These are phyloP conservation scores for Pseudanteris insignis DNA, from an alignment of 2,888 invertebrate genomes.

Conservation along the genomic window DNA sequence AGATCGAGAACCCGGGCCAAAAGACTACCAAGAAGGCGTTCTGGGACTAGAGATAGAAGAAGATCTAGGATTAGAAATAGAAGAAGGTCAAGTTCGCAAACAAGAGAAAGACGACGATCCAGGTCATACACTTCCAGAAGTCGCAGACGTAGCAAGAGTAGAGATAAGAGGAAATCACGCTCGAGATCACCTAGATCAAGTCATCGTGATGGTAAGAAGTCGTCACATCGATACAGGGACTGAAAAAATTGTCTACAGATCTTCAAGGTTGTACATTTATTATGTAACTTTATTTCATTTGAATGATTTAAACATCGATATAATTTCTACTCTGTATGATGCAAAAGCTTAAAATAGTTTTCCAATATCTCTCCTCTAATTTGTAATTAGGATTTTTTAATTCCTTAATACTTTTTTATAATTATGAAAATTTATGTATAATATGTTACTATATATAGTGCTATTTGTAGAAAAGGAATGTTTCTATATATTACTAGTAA, in stretches of 20 bases:
- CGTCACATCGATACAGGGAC: slow-evolving; percentile 64
- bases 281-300: no score
- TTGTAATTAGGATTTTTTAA: no score
- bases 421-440: no score
- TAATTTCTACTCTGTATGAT: no score
- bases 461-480: no score
- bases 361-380: no score
- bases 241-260: slow-evolving; percentile 47
- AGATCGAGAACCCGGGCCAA: slow-evolving; percentile 46
- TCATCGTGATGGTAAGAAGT: slow-evolving; percentile 65
- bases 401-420: no score
- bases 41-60: slow-evolving; percentile 49
- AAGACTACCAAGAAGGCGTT: slow-evolving; percentile 38
- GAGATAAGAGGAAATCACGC: slow-evolving; percentile 54
- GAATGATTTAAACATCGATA: no score
- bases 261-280: slow-evolving; percentile 53
- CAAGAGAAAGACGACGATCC: slow-evolving; percentile 54
- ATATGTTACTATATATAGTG: no score
- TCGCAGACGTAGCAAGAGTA: slow-evolving; percentile 52
- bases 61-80: slow-evolving; percentile 52
- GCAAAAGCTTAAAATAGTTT: no score
- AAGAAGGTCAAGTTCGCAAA: slow-evolving; percentile 42
- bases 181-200: slow-evolving; percentile 55
- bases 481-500: no score
- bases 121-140: slow-evolving; percentile 53